A percentile compares a stretch with the other conserved stretches of the same genome.
phyloP scores from a whole-genome alignment of 1,140 invertebrate species.

The Bombus huntii region DNA sequence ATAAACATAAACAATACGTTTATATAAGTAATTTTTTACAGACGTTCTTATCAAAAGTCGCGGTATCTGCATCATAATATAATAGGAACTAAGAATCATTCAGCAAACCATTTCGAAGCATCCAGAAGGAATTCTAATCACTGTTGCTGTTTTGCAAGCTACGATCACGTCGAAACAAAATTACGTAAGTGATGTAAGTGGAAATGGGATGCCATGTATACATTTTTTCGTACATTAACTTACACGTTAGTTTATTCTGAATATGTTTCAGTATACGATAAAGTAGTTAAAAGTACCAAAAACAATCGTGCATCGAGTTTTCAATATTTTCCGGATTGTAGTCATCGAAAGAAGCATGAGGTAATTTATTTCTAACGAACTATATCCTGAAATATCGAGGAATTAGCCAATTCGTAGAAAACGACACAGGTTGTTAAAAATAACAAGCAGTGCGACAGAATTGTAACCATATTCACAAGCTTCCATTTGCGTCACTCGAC shows the following conservation, averaged over 20 bases:
- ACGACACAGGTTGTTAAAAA: background rate
- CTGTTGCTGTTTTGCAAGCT: constrained; percentile 11
- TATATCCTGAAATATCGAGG: too few relatives aligned
- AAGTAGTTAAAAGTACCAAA: background rate
- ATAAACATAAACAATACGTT: background rate
- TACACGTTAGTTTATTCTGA: background rate
- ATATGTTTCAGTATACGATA: constrained; percentile 39
- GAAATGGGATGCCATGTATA: background rate
- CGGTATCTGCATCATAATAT: background rate
- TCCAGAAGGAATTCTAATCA: constrained; percentile 42
- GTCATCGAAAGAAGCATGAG: constrained; percentile 58
- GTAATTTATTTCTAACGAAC: constrained; percentile 50
- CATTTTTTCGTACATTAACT: background rate
- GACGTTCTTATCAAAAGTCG: constrained; percentile 14
- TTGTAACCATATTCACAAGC: background rate
- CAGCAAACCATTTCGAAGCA: constrained; percentile 28
- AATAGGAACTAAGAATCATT: constrained; percentile 34
- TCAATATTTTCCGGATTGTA: constrained; percentile 15
- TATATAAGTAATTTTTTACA: background rate
- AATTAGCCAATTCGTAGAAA: background rate
- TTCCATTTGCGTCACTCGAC: background rate
- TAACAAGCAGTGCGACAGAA: background rate
- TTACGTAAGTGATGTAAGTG: constrained; percentile 81
- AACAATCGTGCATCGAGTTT: constrained; percentile 15
- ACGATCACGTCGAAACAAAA: constrained; percentile 64